A percentile compares a stretch with the other conserved stretches of the same genome.
phyloP scores from a whole-genome alignment of 2,113 vertebrate genomes.

The Indri indri region DNA sequence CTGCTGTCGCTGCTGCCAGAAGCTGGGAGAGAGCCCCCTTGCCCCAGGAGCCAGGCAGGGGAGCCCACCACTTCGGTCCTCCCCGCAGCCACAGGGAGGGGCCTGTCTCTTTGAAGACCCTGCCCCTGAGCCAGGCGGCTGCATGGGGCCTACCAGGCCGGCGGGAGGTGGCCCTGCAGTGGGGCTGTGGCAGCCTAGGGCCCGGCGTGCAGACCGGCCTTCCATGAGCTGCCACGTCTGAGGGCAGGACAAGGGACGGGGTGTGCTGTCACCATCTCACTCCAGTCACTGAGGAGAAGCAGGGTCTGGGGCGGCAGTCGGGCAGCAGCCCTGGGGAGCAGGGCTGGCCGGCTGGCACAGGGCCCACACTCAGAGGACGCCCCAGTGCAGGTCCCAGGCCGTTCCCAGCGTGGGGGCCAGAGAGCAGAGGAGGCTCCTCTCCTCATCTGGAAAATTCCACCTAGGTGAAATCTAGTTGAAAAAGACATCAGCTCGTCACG shows the following conservation, averaged over 20 bases:
- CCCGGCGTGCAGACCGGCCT: no score
- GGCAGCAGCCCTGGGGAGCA: not conserved
- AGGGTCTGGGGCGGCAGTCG: not conserved
- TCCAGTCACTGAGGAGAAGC: not conserved
- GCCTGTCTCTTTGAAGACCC: not conserved
- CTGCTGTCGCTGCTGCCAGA: not conserved
- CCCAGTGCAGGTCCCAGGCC: not conserved
- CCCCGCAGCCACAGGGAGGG: not conserved
- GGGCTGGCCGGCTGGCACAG: not conserved
- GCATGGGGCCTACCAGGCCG: not conserved
- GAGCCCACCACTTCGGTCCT: not conserved
- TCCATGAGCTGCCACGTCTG: not conserved
- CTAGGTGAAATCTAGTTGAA: not conserved
- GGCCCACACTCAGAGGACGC: no score
- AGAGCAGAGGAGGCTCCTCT: not conserved
- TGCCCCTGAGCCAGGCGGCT: not conserved
- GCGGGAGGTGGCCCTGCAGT: rapidly evolving
- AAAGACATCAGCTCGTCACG: not conserved
- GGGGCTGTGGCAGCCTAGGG: not conserved
- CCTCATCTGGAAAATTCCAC: slow-evolving; percentile 17
- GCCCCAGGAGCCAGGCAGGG: not conserved
- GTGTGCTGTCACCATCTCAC: no score
- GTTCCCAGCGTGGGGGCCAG: not conserved
- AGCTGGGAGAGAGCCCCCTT: not conserved
- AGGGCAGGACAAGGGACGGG: not conserved